These are phyloP conservation scores for Incurvaria masculella DNA, from an alignment of 2,888 invertebrate species.

Conservation along the genomic window DNA sequence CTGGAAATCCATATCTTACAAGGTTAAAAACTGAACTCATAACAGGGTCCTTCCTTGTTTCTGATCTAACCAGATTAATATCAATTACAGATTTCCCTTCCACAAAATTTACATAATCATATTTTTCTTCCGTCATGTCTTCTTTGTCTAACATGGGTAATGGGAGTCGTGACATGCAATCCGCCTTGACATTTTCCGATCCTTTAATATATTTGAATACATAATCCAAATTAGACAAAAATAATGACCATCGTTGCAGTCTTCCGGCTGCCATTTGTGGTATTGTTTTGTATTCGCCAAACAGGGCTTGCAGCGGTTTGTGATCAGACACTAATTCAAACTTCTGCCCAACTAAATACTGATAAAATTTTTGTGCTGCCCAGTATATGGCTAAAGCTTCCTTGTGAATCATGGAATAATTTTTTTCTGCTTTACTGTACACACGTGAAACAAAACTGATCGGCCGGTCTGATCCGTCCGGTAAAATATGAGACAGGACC, in stretches of 20 bases:
- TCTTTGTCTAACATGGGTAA: background rate
- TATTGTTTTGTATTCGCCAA: slow-evolving; percentile 22
- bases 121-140: background rate
- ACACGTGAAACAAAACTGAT: slow-evolving; percentile 22
- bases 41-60: slow-evolving; percentile 10
- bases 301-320: slow-evolving; percentile 22
- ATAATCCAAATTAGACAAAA: slow-evolving; percentile 8
- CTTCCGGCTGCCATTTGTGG: slow-evolving; percentile 24
- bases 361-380: slow-evolving; percentile 23
- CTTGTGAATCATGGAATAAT: slow-evolving; percentile 23
- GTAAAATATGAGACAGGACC: slow-evolving; percentile 12
- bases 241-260: slow-evolving; percentile 22
- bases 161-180: slow-evolving; percentile 11
- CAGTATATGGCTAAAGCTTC: slow-evolving; percentile 26
- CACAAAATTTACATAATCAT: slow-evolving; percentile 11
- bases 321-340: slow-evolving; percentile 24
- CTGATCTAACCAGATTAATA: slow-evolving; percentile 7
- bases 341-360: slow-evolving; percentile 23
- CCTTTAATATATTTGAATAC: slow-evolving; percentile 5
- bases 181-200: slow-evolving; percentile 7
- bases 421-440: slow-evolving; percentile 22
- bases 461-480: slow-evolving; percentile 19
- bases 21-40: slow-evolving; percentile 8
- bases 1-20: slow-evolving; percentile 5
- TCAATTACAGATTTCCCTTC: slow-evolving; percentile 10